phyloP scores from a whole-genome alignment of 2,113 vertebrate genomes.

The Peromyscus leucopus region DNA sequence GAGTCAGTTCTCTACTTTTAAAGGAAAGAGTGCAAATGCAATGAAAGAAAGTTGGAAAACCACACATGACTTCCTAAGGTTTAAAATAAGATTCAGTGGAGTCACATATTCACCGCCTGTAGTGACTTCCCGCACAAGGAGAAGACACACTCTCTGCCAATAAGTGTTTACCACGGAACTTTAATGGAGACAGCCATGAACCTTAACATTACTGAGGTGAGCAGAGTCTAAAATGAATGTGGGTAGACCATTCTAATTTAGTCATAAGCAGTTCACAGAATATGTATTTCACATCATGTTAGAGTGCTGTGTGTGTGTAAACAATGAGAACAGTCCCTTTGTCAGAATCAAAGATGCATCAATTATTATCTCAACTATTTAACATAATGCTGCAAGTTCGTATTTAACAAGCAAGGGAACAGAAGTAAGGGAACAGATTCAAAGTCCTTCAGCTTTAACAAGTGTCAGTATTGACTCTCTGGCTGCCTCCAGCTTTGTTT shows the following conservation, averaged over 20 bases:
- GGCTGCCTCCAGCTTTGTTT: not conserved
- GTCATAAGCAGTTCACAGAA: constrained; percentile 1
- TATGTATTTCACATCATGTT: constrained; percentile 21
- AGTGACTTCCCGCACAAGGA: not conserved
- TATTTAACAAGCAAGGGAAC: not conserved
- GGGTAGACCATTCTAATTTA: not conserved
- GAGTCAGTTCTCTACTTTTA: constrained; percentile 21
- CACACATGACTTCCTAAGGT: not conserved
- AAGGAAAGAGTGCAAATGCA: not conserved
- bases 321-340: not conserved
- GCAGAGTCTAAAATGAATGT: not conserved
- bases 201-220: not conserved
- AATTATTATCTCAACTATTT: not conserved
- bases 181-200: constrained; percentile 35
- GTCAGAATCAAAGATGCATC: not conserved
- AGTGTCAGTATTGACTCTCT: not conserved
- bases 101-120: not conserved
- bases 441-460: not conserved
- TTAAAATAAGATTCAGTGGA: not conserved
- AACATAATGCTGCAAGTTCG: not conserved
- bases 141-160: not conserved
- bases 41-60: constrained; percentile 26
- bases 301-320: not conserved
- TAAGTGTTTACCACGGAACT: not conserved
- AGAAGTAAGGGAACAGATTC: not conserved